Evolutionary conservation across 2,113 vertebrate species (phyloP), one percentile per base, ranked within the genome.

Genomic region (Microtus oregoni): DNA sequence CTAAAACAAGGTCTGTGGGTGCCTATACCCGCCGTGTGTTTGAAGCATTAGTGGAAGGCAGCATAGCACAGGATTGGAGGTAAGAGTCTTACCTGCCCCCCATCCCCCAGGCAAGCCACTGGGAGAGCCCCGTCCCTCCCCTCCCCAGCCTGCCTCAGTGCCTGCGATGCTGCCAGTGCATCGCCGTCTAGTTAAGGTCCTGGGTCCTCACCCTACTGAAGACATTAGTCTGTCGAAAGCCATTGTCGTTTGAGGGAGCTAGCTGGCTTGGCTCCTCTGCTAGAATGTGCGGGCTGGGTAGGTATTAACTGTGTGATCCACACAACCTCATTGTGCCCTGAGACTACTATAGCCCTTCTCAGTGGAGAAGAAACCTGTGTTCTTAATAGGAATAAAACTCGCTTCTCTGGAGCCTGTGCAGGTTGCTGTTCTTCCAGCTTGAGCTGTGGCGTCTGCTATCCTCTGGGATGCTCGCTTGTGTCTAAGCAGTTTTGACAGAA

Each of bases 351-450:
- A 86, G 86, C 76, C 90, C 81, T 88, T 95, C 75, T n/a, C 28
- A 68, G 12, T 10, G 90, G 88, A 90, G 79, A 26, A 38, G 87
- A 86, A 20, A 86, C 65, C n/a, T 2, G 3, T 38, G 82, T 93
- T 95, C 86, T 92, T 52, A 35, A 52, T 58, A 52, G 94, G 89
- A 97, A 97, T 97, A 97, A 98, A 98, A 58, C 58, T 47, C 7
- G 61, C 83, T 97, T 94, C 93, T 95, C 78, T 26, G 86, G 95
- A 93, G 72, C 75, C 82, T 35, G 77, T 58, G 35, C 38, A 82
- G n/a, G 91, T 30, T 35, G 93, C 96, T 1, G 0, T 96, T 91
- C 75, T 96, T 95, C 63, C 28, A 0, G 1, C 72, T 58, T 13
- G 44, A 30, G 86, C 86, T 88, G 86, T 68, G 77, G 1, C 0